phyloP scores from a whole-genome alignment of 2,888 invertebrate species.

The Dascillus cervinus region DNA sequence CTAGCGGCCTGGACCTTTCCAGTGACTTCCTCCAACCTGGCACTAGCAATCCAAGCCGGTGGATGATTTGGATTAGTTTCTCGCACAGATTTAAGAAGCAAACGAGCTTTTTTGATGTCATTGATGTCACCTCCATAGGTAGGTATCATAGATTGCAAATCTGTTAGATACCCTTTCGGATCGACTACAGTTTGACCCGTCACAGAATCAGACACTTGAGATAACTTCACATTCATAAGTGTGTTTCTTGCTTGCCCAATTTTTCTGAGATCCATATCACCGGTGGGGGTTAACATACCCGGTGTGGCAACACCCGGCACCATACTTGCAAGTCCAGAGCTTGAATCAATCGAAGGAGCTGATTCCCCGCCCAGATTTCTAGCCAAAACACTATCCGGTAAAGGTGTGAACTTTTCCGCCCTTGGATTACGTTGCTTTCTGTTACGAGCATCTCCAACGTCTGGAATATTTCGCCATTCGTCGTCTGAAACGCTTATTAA shows the following conservation, averaged over 20 bases:
- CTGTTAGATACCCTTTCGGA: conserved; percentile 99
- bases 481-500: conserved; percentile 77
- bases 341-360: conserved; percentile 71
- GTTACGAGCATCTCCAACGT: conserved; percentile 98
- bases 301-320: conserved; percentile 80
- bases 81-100: conserved; percentile 90
- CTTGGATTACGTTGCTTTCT: conserved; percentile 92
- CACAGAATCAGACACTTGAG: conserved; percentile 93
- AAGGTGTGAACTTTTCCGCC: conserved; percentile 92
- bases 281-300: conserved; percentile 76
- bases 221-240: conserved; percentile 97
- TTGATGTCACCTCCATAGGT: conserved; percentile 97
- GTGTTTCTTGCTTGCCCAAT: conserved; percentile 99
- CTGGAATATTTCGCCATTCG: conserved; percentile 96
- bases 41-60: conserved; percentile 99
- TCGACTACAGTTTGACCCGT: conserved; percentile 99
- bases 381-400: conserved; percentile 92
- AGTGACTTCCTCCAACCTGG: conserved; percentile 94
- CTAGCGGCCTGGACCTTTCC: conserved; percentile 91
- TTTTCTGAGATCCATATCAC: conserved; percentile 93
- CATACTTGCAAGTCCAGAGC: conserved; percentile 79
- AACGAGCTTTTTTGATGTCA: conserved; percentile 94
- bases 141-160: conserved; percentile 98
- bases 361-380: conserved; percentile 79
- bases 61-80: conserved; percentile 99